Base-by-base conservation (phyloP, 1,140 invertebrate genomes). In the Hesperophylax magnus region DNA sequence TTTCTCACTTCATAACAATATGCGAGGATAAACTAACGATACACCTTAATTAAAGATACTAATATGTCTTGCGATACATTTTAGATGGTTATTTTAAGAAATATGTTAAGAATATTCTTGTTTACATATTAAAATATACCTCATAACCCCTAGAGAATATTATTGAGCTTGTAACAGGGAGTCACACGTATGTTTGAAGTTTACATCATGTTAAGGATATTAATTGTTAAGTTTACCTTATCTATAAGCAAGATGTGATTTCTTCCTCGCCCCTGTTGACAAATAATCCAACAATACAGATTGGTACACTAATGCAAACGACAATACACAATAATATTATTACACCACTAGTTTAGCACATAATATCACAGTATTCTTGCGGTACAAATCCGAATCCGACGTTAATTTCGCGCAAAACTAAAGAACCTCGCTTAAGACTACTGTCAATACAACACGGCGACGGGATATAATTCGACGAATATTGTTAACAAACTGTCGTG, bases 401-500 rank as follows among this genome's bases (percentile, higher is more conserved):
- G 9, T 15, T 5, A 34, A 8, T 39, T 76, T 76, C 54, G 31
- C 72, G 72, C 22, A 76, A 76, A 76, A 56, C 54, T 31, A 20
- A 39, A 56, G 14, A 18, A 20, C 31, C 20, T 18, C 18, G 20
- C 56, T 2, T 76, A 39, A 58, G 60, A 76, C 39, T 18, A 18
- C 24, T 56, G n/a, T 6, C 71, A 53, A 53, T 54, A 6, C 20
- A 74, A 74, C 18, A 22, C 63, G 63, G 31, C 54, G 54, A 60
- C 54, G 18, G 24, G 4, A 11, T 18, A 20, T 47, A 15, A 60
- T 65, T 52, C 24, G 34, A 77, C 76, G 47, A 22, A 65, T 52
- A 77, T 63, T 47, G 24, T 34, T 76, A 34, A 65, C 58, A 52
- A 56, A 67, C 61, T 53, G 76, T 77, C 61, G 76, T 77, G 76